Base-by-base conservation (phyloP, 2,113 vertebrate species). In the Planiliza haematocheilus region DNA sequence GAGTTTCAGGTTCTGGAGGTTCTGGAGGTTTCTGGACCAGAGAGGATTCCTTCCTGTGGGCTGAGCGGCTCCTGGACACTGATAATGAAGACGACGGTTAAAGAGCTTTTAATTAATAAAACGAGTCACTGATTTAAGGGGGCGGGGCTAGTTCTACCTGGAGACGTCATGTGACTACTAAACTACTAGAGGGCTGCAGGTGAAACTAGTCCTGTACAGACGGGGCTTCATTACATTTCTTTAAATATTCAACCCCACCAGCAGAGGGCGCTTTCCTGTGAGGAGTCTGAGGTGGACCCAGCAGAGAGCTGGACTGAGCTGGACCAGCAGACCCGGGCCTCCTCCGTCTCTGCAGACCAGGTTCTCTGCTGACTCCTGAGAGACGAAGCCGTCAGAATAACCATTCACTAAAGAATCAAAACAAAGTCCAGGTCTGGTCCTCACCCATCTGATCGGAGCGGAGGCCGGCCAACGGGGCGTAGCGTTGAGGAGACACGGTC, bases 281-380 rank as follows among this genome's bases (percentile, higher is more conserved):
- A 17, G 57, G 50, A 10, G 10, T 8, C 16, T 9, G 37, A 4
- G 70, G 38, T 18, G 65, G 63, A 30, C 13, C 3, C 37, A 74
- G 52, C 45, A 70, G 71, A 21, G 74, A 77, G 12, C 36, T 12
- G 68, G 81, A 74, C 52, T 18, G 69, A 58, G 56, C n/a, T 0
- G 64, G 48, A n/a, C 41, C 55, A 7, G 30, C 8, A 0, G 45
- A 38, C 21, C 16, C 11, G 9, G 43, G 17, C 64, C 41, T 78
- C 67, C 6, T 83, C 24, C 74, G 52, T 0, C 17, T 51, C 64
- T 85, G 87, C 7, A 89, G 61, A 18, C 63, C 7, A 0, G 78
- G 87, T 34, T 89, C 82, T 51, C 88, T 82, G 62, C 65, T 57
- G 67, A 82, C 6, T 7, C 71, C 88, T 90, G 79, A 66, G n/a